Evolutionary conservation across 2,797 vertebrate species (phyloP).

Genomic region (Eulemur albifrons): DNA sequence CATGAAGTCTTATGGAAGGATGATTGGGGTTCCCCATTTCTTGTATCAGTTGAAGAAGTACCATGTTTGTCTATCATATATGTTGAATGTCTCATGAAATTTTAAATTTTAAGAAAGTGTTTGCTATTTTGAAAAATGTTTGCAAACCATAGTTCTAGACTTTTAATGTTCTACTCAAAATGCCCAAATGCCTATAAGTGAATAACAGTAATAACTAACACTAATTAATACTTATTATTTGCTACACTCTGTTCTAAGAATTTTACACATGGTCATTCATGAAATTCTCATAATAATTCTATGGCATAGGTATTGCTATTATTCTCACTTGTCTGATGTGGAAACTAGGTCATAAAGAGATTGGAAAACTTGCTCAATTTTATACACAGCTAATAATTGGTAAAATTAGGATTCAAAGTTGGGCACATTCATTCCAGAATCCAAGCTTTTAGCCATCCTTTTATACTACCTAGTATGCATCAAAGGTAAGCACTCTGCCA

Average conservation of each 20-base stretch:
- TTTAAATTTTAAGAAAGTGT: background rate
- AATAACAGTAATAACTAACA: background rate
- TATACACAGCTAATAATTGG: background rate
- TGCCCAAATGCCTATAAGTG: background rate
- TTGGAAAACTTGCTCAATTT: background rate
- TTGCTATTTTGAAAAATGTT: background rate
- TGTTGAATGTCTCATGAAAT: background rate
- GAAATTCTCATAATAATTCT: background rate
- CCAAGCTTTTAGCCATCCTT: background rate
- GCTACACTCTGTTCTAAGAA: background rate
- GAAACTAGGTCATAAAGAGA: background rate
- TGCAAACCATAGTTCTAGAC: background rate
- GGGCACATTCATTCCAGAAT: background rate
- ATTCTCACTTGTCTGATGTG: slow-evolving; percentile 23
- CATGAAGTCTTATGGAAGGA: background rate
- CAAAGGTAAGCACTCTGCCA: background rate
- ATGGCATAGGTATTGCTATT: background rate
- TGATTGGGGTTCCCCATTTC: background rate
- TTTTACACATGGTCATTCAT: background rate
- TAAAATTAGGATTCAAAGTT: background rate
- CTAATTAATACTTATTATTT: background rate
- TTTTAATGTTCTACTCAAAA: background rate
- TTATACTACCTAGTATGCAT: background rate
- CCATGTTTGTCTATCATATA: background rate
- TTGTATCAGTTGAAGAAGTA: background rate